Evolutionary conservation across 2,888 invertebrate genomes (phyloP), one percentile per base, ranked within the genome.

Genomic region (Nomada lathburiana): DNA sequence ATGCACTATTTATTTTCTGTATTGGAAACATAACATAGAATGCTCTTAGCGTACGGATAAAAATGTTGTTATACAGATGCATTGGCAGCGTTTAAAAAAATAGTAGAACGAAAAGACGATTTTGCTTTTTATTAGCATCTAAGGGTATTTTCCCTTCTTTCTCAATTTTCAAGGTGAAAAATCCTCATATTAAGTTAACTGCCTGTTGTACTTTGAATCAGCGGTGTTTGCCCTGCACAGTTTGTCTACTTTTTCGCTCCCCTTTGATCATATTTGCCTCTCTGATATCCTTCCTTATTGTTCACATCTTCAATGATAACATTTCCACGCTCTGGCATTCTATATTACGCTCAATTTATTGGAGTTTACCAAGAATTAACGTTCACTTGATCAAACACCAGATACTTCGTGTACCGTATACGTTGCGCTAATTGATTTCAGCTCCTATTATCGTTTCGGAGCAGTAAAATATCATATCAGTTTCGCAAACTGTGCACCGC

Each of bases 351-450:
- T n/a, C 52, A n/a, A 53, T 53, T 53, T 53, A 53, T 53, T n/a
- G 53, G n/a, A 53, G n/a, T n/a, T 18, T n/a, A 53, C 53, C 53
- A n/a, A 7, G n/a, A n/a, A 53, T 53, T n/a, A 53, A 53, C 53
- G 10, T n/a, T 18, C 18, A 53, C 10, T n/a, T 10, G 18, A n/a
- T n/a, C n/a, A 18, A 53, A 53, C n/a, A 60, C n/a, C 60, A 47
- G 16, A 47, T 3, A 16, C 47, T 47, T 47, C 47, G 47, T 47
- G 47, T 16, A 47, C 16, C 4, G 47, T 47, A 47, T 1, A 47
- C 47, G 47, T 13, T 47, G 36, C 36, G 59, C 9, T n/a, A 60
- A 60, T 60, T 36, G 10, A 60, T 36, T n/a, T n/a, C 60, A 18
- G 18, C n/a, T 18, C 13, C 26, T 29, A 57, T 16, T 57, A 36